phyloP scores from a whole-genome alignment of 2,888 invertebrate species.

The Macrosoma leucophasiata region DNA sequence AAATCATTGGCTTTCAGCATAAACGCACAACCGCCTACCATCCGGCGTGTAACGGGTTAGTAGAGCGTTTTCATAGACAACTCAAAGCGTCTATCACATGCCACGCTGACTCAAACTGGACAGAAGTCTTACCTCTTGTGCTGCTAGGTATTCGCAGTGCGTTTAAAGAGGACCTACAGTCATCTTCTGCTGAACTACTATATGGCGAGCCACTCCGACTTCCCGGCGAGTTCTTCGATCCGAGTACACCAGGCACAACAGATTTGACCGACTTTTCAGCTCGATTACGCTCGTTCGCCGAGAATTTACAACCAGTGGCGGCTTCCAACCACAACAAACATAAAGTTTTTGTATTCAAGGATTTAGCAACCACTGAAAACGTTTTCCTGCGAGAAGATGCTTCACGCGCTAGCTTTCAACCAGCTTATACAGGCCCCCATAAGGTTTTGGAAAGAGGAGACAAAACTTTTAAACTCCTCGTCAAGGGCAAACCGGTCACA shows the following conservation, averaged over 20 bases:
- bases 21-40: conserved; percentile 29
- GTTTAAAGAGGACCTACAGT: conserved; percentile 15
- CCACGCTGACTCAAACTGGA: conserved; percentile 18
- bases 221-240: conserved; percentile 17
- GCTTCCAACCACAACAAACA: conserved; percentile 11
- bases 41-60: conserved; percentile 27
- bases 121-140: conserved; percentile 21
- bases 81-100: conserved; percentile 18
- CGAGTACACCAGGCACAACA: background rate
- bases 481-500: conserved; percentile 16
- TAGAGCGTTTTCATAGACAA: conserved; percentile 26
- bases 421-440: conserved; percentile 19
- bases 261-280: conserved; percentile 5
- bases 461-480: conserved; percentile 13
- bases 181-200: conserved; percentile 22
- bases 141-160: conserved; percentile 17
- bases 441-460: conserved; percentile 13
- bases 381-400: conserved; percentile 24
- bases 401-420: conserved; percentile 2
- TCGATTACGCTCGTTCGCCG: background rate
- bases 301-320: conserved; percentile 8
- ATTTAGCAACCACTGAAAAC: too few species aligned
- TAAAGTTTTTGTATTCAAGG: conserved; percentile 17
- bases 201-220: conserved; percentile 24
- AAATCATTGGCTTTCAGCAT: background rate